Evolutionary conservation across 2,113 vertebrate genomes (phyloP), one percentile per base, ranked within the genome.

Genomic region (Dunckerocampus dactyliophorus): DNA sequence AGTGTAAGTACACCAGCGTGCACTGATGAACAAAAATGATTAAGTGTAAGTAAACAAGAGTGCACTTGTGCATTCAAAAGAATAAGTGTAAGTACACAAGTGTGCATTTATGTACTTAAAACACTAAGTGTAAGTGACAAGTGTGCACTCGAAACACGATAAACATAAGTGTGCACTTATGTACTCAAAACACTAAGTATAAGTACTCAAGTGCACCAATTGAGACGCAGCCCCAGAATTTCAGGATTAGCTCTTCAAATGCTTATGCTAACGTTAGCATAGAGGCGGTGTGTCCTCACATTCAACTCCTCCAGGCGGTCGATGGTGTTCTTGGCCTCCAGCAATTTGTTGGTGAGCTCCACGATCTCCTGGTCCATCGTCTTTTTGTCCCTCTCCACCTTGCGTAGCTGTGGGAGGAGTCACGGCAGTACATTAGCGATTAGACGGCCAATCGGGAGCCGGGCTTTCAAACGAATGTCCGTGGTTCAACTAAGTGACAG

Each of bases 341-440:
- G 88, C 46, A 99, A 87, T 70, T 97, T 98, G 88, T 98, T 97
- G 64, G 97, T 98, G 61, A 99, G 93, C 82, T 96, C 95, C 82
- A 99, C 97, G 1, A 97, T 98, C 87, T 99, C 97, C 91, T 93
- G 94, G 87, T 99, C 96, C 89, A 98, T 90, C 0, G 93, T 98
- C 81, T 97, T 97, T 76, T 94, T 94, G 86, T 99, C 97, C 87
- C 94, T 87, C 88, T 99, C 96, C 49, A 96, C 95, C 82, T 97
- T 98, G 88, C 95, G 94, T 64, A 99, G 93, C 96, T 99, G 86
- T 57, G 65, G 81, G 59, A 56, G 24, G 47, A 24, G 42, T 51
- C 49, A 49, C 50, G 56, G 46, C 48, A 59, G 17, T 10, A 46
- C 11, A 17, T 78, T 47, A 72, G 47, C 31, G 6, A 8, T 37